phyloP scores from a whole-genome alignment of 2,888 invertebrate species.

The Cataglyphis altisquamis region DNA sequence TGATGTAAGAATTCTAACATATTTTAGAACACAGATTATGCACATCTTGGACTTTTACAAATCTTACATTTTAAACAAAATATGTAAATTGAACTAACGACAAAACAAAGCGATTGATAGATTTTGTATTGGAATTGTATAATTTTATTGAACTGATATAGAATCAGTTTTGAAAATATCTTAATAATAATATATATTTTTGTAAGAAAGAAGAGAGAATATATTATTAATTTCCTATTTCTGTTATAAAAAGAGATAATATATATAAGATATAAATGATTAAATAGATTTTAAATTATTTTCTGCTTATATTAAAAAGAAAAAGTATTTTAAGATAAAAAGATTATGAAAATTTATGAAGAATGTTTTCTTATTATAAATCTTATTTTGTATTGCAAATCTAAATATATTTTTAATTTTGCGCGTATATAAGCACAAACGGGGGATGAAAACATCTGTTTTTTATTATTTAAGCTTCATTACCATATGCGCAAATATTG shows the following conservation, averaged over 20 bases:
- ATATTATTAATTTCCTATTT: constrained; percentile 21
- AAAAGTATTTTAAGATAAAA: not conserved
- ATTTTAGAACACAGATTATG: not conserved
- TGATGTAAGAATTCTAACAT: constrained; percentile 36
- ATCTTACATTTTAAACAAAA: not conserved
- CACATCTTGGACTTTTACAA: not conserved
- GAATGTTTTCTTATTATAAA: not conserved
- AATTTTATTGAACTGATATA: not conserved
- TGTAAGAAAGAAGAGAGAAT: constrained; percentile 14
- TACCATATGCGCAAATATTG: constrained; percentile 1
- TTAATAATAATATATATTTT: not conserved
- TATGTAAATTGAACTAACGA: not conserved
- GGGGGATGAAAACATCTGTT: not conserved
- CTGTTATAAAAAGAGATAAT: constrained; percentile 28
- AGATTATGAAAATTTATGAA: not conserved
- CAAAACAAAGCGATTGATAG: not conserved
- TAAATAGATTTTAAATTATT: constrained; percentile 19
- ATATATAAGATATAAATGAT: constrained; percentile 7
- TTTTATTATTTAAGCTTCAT: not conserved
- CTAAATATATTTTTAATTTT: not conserved
- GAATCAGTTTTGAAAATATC: not conserved
- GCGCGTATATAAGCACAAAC: not conserved
- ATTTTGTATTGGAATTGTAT: not conserved
- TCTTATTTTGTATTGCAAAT: constrained; percentile 1
- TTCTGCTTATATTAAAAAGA: not conserved